Base-by-base conservation (phyloP, 2,888 invertebrate species). In the Sylvicola cinctus region DNA sequence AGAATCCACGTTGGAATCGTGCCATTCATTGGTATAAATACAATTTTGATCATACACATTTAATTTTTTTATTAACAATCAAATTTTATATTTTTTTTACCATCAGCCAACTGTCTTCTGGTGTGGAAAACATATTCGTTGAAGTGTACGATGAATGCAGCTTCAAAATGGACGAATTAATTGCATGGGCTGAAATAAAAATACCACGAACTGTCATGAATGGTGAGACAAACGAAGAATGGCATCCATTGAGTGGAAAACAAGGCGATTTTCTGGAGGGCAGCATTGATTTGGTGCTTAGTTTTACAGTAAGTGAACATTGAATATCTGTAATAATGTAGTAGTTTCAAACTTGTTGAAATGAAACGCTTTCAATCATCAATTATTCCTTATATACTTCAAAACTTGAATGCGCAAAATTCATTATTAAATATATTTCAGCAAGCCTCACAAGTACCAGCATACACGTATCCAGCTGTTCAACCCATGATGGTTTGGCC, bases 111-210 rank as follows among this genome's bases (percentile, higher is more conserved):
- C 64, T 95, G 38, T 88, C 93, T 1, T 70, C 74, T 42, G 91
- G 93, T 30, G 83, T 95, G 11, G 79, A 79, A 49, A 73, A 78
- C 10, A 69, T 96, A 43, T 84, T 83, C 49, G 52, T 96, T 45
- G 95, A 96, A 66, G 80, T 96, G 43, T 96, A 83, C 57, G 96
- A 96, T 60, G 96, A 95, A 62, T 80, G 90, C 53, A 87, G 91
- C 12, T 91, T 96, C 56, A 85, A 90, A 14, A 79, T 84, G 70
- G 95, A 96, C 57, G 93, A 95, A 58, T 63, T 90, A 39, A 77
- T 96, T 44, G 96, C 93, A 1, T 95, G 90, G 88, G 71, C 84
- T 0, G 81, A 87, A 54, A 74, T 91, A 49, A 70, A 71, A 36
- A 84, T 96, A 45, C 90, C 95, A 2, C 69, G 70, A 33, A 69